Conservation (phyloP, 2,888 invertebrate genomes). For the Tridacna crocea region DNA sequence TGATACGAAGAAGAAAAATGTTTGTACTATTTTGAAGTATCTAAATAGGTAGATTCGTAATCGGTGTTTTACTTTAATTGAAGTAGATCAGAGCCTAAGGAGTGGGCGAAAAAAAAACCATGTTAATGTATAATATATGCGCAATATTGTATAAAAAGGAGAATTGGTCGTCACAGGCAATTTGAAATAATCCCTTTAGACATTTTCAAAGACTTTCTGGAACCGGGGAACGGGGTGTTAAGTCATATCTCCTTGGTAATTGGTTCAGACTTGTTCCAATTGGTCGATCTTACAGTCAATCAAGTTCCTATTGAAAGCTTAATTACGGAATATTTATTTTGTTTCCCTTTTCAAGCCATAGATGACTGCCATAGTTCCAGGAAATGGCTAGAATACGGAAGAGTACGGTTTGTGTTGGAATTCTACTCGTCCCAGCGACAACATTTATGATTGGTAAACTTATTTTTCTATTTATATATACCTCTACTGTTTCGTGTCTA, state of each 20-base stretch:
- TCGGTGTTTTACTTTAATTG: too few species aligned
- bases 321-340: neutral
- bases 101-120: too few species aligned
- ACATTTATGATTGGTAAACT: neutral
- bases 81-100: too few species aligned
- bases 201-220: neutral
- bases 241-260: neutral
- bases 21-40: too few species aligned
- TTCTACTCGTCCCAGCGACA: neutral
- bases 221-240: neutral
- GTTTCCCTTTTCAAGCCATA: neutral
- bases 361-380: neutral
- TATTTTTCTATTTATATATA: neutral
- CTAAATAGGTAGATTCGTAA: too few species aligned
- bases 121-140: neutral
- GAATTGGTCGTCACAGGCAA: neutral
- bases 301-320: neutral
- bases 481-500: neutral
- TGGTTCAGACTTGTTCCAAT: neutral
- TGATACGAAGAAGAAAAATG: too few species aligned
- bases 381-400: neutral
- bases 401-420: neutral
- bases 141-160: neutral
- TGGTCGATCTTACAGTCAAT: neutral
- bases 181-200: neutral